Evolutionary conservation across 2,797 vertebrate species (phyloP).

Genomic region (Betta splendens): DNA sequence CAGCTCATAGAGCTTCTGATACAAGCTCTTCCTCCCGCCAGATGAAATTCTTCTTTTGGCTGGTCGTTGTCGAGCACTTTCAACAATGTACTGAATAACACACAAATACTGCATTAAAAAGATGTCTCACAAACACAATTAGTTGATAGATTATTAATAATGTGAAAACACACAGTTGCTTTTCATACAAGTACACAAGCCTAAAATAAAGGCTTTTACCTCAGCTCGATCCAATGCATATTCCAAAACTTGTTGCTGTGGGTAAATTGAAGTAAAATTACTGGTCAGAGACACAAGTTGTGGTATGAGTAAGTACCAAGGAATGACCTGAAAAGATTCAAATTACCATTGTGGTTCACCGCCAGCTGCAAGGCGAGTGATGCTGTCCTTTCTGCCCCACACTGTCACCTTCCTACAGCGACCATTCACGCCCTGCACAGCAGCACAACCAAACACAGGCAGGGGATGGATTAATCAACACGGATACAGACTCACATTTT

Average conservation of each 20-base stretch:
- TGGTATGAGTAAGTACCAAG: no score
- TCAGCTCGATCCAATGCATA: constrained; percentile 98
- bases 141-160: neutral
- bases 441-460: constrained; percentile 19
- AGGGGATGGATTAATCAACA: neutral
- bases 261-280: constrained; percentile 24
- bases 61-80: constrained; percentile 97
- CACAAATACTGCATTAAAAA: constrained; percentile 17
- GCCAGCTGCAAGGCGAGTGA: constrained; percentile 78
- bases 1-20: constrained; percentile 98
- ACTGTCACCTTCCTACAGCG: constrained; percentile 81
- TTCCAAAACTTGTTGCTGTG: constrained; percentile 96
- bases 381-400: constrained; percentile 81
- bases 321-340: neutral
- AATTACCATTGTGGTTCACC: constrained; percentile 84
- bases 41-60: constrained; percentile 92
- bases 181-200: neutral
- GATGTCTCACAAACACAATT: neutral
- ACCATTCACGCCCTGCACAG: constrained; percentile 83
- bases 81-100: constrained; percentile 92
- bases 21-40: constrained; percentile 90
- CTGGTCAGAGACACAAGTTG: neutral
- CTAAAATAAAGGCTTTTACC: constrained; percentile 76
- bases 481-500: neutral
- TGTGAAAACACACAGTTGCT: neutral